phyloP scores from a whole-genome alignment of 2,797 vertebrate species.

The Aplochiton taeniatus region DNA sequence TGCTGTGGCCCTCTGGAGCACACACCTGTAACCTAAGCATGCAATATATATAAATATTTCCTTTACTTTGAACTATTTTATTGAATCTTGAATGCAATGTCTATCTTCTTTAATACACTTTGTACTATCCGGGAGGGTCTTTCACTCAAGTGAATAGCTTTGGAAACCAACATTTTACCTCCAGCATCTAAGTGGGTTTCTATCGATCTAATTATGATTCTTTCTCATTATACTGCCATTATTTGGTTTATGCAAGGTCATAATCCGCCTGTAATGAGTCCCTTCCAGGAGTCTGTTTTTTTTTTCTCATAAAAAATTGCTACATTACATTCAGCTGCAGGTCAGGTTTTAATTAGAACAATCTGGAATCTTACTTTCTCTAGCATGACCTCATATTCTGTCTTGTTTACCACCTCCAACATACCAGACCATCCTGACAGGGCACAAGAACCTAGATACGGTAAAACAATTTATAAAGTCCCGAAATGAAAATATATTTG shows the following conservation, averaged over 20 bases:
- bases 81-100: no score
- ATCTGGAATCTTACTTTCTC: constrained; percentile 4
- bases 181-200: constrained; percentile 25
- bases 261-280: constrained; percentile 32
- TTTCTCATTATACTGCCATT: constrained; percentile 32
- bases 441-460: neutral
- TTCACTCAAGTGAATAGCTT: neutral
- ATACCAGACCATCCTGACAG: constrained; percentile 14
- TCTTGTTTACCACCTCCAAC: constrained; percentile 6
- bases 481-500: no score
- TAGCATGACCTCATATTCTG: constrained; percentile 1
- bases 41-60: no score
- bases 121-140: constrained; percentile 5
- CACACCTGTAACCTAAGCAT: no score
- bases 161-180: constrained; percentile 16
- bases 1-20: no score
- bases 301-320: constrained; percentile 36
- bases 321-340: constrained; percentile 33
- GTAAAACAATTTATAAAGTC: constrained; percentile 16
- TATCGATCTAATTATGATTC: constrained; percentile 38
- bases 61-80: no score
- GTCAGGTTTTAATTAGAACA: constrained; percentile 44
- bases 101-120: no score
- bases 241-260: constrained; percentile 36
- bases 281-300: constrained; percentile 31